Base-by-base conservation (phyloP, 1,140 invertebrate genomes). In the Drosophila seguyi region DNA sequence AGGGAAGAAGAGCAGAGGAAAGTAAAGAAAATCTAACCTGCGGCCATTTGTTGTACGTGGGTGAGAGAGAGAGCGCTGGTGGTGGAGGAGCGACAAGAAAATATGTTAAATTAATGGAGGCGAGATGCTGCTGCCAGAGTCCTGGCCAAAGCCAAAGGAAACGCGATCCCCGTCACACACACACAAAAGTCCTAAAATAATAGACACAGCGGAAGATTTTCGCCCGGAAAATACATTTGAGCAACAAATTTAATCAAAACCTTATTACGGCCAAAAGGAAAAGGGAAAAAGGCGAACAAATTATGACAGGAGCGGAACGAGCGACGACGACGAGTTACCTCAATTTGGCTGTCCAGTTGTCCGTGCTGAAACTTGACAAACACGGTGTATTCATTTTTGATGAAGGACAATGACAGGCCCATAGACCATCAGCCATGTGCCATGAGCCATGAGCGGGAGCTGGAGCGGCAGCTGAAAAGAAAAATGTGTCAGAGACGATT, bases 181-280 rank as follows among this genome's bases (percentile, higher is more conserved):
- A 27, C 14, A 47, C 74, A 67, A 42, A 61, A 66, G 66, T 59
- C 75, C 60, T 73, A 66, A 82, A 79, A 72, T 76, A 82, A 73
- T 79, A 82, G 42, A 61, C 39, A 59, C 58, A 75, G 59, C 53
- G 66, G 13, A 73, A 73, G 41, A 73, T 72, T 72, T 77, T 67
- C 62, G 61, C 55, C 42, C 42, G 55, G 31, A 57, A 69, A 61
- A 82, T 58, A 75, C 47, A 75, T 82, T 87, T n/a, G 47, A 67
- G 62, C 52, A 45, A 62, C 48, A 83, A 87, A 83, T 87, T 88
- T 88, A 80, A 87, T 87, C 79, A 87, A 87, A 87, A 87, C 75
- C 62, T 87, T 77, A 67, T 72, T 72, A 71, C 65, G 65, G 42
- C 20, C 20, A n/a, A 14, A 14, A 25, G 4, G 34, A 13, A 67